A percentile compares a stretch with the other conserved stretches of the same genome.
Evolutionary conservation across 2,888 invertebrate species (phyloP).

Genomic region (Brenthis daphne): DNA sequence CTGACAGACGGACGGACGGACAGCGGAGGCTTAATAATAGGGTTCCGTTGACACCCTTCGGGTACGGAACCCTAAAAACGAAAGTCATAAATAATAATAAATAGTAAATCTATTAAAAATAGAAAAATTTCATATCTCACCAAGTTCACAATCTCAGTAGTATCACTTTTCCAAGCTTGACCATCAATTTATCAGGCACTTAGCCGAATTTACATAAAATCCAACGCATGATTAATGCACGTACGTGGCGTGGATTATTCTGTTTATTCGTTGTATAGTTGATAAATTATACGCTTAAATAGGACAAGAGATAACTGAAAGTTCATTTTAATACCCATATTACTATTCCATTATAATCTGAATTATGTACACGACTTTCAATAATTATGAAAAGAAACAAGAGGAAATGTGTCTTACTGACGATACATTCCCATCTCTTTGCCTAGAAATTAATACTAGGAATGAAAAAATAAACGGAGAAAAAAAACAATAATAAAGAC

Average conservation of each 20-base stretch:
- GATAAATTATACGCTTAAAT: constrained; percentile 50
- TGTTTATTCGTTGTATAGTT: constrained; percentile 48
- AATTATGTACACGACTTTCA: background rate
- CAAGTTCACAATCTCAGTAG: constrained; percentile 11
- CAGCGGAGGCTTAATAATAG: too few relatives aligned
- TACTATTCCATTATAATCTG: background rate
- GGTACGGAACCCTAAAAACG: too few relatives aligned
- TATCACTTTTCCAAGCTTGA: constrained; percentile 51
- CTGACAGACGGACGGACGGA: too few relatives aligned
- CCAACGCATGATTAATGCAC: constrained; percentile 70
- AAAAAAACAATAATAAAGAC: too few relatives aligned
- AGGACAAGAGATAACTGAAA: constrained; percentile 8
- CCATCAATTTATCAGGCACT: constrained; percentile 79
- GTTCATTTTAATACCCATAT: constrained; percentile 1
- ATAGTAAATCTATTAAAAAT: background rate
- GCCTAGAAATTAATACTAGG: background rate
- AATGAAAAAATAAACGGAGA: background rate
- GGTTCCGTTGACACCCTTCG: too few relatives aligned
- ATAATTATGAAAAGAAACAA: background rate
- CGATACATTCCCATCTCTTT: background rate
- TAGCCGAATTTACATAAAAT: constrained; percentile 77
- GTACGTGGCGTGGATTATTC: constrained; percentile 48
- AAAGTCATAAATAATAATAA: too few relatives aligned
- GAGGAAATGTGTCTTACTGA: background rate
- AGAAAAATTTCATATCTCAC: background rate